Evolutionary conservation across 23 tunicate genomes (phyloP), one percentile per base, ranked within the genome.

Genomic region (Clavelina lepadiformis): DNA sequence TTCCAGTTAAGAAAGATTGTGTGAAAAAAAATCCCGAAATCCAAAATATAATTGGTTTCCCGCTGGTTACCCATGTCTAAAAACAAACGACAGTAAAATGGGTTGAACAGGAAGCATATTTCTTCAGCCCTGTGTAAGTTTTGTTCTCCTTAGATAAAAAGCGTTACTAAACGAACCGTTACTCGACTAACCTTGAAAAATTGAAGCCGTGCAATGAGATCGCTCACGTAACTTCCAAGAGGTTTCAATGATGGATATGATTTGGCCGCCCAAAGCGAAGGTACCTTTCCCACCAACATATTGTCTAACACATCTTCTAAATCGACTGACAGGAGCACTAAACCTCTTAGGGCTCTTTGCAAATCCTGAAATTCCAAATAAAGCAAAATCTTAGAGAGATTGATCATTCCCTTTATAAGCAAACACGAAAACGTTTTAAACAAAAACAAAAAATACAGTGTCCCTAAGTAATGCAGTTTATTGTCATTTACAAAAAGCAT

Each of bases 21-120:
- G 95, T 86, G 71, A 86, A 86, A 58, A 86, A 86, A 47, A 86
- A 86, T 21, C 95, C 95, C n/a, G 95, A 86, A 19, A 86, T 86
- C 95, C 95, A 86, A 58, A 86, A 86, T 34, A 77, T 74, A 34
- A 38, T 22, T 2, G 95, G 95, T 35, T 86, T 86, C 29, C 95
- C 95, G 32, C 67, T 31, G 26, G 58, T 70, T n/a, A 86, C 70
- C 95, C 95, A 86, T 61, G 51, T 77, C 95, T 86, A 37, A 1
- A 50, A 64, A 24, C 15, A 4, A 33, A 3, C 2, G 11, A 41
- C 11, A 8, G 15, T 41, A 8, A 15, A 11, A 41, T 41, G 49
- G 11, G 11, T 41, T 41, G 11, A 41, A 11, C 11, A 8, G 11
- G 49, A 15, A 15, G 11, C 15, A 15, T 41, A 15, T 41, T 41